A percentile compares a stretch with the other conserved stretches of the same genome.
Evolutionary conservation across 2,888 invertebrate genomes (phyloP).

Genomic region (Alviniconcha strummeri): DNA sequence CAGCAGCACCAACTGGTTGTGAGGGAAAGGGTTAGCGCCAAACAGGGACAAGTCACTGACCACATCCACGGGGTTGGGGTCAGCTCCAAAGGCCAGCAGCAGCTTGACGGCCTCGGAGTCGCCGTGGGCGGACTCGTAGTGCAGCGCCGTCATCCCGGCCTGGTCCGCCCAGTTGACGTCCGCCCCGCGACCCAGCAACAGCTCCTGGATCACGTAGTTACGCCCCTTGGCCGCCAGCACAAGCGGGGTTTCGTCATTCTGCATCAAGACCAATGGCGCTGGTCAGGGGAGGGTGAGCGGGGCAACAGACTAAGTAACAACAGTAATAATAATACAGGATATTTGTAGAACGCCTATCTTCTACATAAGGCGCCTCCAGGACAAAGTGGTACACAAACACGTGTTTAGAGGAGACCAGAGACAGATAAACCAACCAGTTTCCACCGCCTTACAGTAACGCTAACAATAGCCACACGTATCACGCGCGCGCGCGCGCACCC

Average conservation of each 20-base stretch:
- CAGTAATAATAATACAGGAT: no score
- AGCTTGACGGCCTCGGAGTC: slow-evolving; percentile 47
- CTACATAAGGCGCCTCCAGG: no score
- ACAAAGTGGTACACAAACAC: no score
- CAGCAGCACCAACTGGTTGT: no score
- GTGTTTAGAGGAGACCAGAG: no score
- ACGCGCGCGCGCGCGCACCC: no score
- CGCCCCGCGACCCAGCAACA: slow-evolving; percentile 45
- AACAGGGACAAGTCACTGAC: not conserved
- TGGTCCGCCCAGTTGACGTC: slow-evolving; percentile 38
- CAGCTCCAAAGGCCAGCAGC: slow-evolving; percentile 43
- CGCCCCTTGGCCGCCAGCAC: slow-evolving; percentile 43
- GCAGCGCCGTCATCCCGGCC: slow-evolving; percentile 43
- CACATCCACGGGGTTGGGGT: slow-evolving; percentile 39
- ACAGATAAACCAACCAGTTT: no score
- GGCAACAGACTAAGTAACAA: not conserved
- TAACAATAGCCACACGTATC: no score
- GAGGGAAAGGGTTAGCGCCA: no score
- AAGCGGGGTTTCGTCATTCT: slow-evolving; percentile 45
- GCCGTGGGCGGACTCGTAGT: slow-evolving; percentile 44
- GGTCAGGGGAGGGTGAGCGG: not conserved
- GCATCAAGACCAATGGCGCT: not conserved
- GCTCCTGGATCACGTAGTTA: slow-evolving; percentile 45
- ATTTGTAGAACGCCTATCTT: not conserved
- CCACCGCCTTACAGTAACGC: no score